phyloP scores from a whole-genome alignment of 1,140 invertebrate genomes.

The Dendrolimus kikuchii region DNA sequence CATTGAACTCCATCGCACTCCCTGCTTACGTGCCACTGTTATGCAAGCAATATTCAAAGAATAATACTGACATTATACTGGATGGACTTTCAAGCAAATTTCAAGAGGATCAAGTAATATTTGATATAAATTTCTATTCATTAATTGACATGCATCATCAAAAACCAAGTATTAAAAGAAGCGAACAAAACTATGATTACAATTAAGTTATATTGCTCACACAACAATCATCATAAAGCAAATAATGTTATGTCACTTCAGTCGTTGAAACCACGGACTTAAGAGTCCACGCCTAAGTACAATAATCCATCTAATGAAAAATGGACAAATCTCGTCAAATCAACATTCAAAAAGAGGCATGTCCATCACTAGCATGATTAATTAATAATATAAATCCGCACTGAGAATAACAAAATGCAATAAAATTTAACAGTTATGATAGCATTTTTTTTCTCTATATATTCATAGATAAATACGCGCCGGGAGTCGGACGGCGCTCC shows the following conservation, averaged over 20 bases:
- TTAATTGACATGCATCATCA: conserved; percentile 48
- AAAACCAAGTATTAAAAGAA: conserved; percentile 14
- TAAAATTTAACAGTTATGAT: conserved; percentile 70
- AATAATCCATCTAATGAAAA: conserved; percentile 37
- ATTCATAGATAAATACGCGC: conserved; percentile 67
- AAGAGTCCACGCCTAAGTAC: conserved; percentile 38
- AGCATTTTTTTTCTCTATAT: conserved; percentile 63
- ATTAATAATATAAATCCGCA: conserved; percentile 28
- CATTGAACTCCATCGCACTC: conserved; percentile 37
- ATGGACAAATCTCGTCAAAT: conserved; percentile 28
- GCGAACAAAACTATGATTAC: conserved; percentile 5
- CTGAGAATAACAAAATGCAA: conserved; percentile 68
- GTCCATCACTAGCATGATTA: too few species aligned
- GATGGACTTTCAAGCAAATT: conserved; percentile 21
- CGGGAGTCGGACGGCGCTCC: conserved; percentile 27
- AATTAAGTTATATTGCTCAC: conserved; percentile 43
- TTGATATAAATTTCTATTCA: conserved; percentile 17
- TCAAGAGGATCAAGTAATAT: conserved; percentile 12
- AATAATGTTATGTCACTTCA: conserved; percentile 24
- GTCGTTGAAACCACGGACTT: conserved; percentile 25
- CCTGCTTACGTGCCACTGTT: conserved; percentile 13
- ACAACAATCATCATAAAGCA: conserved; percentile 36
- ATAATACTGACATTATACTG: conserved; percentile 29
- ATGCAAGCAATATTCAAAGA: conserved; percentile 54
- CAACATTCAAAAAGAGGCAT: background rate